A percentile compares a stretch with the other conserved stretches of the same genome.
These are phyloP conservation scores for Oreochromis niloticus DNA, from an alignment of 2,113 vertebrate species.

Conservation along the genomic window DNA sequence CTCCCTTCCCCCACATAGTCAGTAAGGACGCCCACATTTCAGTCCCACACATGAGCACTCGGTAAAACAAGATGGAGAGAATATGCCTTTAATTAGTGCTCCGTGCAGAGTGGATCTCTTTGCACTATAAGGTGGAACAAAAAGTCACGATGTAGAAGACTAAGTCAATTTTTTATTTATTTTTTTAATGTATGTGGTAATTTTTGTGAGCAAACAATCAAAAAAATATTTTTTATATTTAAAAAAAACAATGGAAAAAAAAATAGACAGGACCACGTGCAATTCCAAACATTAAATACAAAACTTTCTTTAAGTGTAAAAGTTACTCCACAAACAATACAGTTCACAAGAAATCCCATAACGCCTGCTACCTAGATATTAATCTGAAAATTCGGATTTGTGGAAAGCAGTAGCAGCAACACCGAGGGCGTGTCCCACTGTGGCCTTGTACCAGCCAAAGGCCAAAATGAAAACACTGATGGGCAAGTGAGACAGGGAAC, in stretches of 20 bases:
- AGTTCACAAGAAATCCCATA: neutral
- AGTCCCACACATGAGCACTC: neutral
- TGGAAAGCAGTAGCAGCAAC: neutral
- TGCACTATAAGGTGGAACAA: neutral
- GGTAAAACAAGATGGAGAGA: neutral
- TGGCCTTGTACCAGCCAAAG: neutral
- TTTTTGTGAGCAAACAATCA: neutral
- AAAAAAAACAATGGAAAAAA: accelerated
- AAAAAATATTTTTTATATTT: accelerated
- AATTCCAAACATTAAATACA: neutral
- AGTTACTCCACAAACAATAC: neutral
- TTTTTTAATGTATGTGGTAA: neutral
- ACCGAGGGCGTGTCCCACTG: neutral
- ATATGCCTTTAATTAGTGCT: constrained; percentile 21
- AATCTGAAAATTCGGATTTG: neutral
- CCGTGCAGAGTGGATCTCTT: neutral
- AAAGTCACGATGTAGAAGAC: neutral
- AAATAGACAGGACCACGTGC: accelerated
- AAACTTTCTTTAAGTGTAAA: neutral
- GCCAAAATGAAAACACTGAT: neutral
- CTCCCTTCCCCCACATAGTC: constrained; percentile 22
- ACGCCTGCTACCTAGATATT: neutral
- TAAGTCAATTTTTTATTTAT: neutral
- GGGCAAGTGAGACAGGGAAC: neutral
- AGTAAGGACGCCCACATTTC: neutral